These are phyloP conservation scores for Protodeltote pygarga DNA, from an alignment of 2,888 invertebrate species.

Conservation along the genomic window DNA sequence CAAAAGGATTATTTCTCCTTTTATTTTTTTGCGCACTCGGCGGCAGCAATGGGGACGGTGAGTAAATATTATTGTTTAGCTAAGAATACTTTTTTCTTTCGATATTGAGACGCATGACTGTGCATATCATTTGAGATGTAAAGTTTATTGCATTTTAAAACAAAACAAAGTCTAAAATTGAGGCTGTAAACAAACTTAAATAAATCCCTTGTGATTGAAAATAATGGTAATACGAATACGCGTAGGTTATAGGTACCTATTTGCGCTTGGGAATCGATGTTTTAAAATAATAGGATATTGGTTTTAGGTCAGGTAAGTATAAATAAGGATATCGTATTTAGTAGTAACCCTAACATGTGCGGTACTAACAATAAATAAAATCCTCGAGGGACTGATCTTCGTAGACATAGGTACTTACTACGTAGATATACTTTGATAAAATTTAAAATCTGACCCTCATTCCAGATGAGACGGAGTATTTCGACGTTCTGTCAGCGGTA, in stretches of 20 bases:
- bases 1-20: constrained; percentile 68
- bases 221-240: constrained; percentile 10
- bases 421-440: constrained; percentile 8
- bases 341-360: too few species aligned
- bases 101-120: constrained; percentile 59
- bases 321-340: too few species aligned
- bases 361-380: too few species aligned
- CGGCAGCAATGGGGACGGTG: constrained; percentile 70
- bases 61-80: constrained; percentile 70
- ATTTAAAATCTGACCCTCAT: constrained; percentile 21
- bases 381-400: neutral
- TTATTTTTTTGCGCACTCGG: constrained; percentile 74
- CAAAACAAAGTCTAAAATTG: constrained; percentile 1
- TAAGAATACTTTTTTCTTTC: constrained; percentile 57
- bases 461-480: constrained; percentile 83
- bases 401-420: neutral
- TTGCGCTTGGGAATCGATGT: too few species aligned
- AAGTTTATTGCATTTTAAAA: constrained; percentile 4
- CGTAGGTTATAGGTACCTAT: too few species aligned
- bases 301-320: too few species aligned
- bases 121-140: constrained; percentile 53
- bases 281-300: too few species aligned
- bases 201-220: constrained; percentile 7
- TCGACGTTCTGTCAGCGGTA: constrained; percentile 89
- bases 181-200: constrained; percentile 20